A percentile compares a stretch with the other conserved stretches of the same genome.
Evolutionary conservation across 1,140 invertebrate species (phyloP).

Genomic region (Drosophila pectinifera): DNA sequence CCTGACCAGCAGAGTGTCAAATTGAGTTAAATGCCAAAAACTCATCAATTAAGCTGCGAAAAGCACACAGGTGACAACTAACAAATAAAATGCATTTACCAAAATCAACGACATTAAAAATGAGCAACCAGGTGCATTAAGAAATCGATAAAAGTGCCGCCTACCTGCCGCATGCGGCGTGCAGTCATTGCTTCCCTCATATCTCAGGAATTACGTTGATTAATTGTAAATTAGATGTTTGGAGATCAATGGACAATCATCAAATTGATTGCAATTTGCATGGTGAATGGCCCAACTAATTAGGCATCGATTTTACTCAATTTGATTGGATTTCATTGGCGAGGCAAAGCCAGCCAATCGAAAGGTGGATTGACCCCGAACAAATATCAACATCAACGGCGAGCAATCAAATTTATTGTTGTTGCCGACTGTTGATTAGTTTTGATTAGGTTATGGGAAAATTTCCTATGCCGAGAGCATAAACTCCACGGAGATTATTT

Average conservation of each 20-base stretch:
- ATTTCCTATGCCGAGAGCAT: constrained; percentile 13
- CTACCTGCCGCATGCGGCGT: neutral
- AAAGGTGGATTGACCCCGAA: constrained; percentile 42
- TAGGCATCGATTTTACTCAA: constrained; percentile 49
- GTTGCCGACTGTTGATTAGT: constrained; percentile 57
- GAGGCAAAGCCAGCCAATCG: constrained; percentile 1
- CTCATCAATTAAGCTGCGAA: constrained; percentile 69
- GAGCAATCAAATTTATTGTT: constrained; percentile 22
- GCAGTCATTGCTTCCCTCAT: constrained; percentile 6
- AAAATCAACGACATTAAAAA: constrained; percentile 28
- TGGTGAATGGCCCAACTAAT: constrained; percentile 52
- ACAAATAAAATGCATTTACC: constrained; percentile 79
- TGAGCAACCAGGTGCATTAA: constrained; percentile 13
- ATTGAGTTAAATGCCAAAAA: constrained; percentile 16
- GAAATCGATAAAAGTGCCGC: constrained; percentile 56
- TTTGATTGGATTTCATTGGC: constrained; percentile 40
- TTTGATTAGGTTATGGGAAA: constrained; percentile 59
- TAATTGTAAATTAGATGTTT: constrained; percentile 52
- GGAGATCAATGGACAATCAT: constrained; percentile 60
- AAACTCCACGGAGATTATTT: constrained; percentile 13
- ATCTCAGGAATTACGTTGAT: constrained; percentile 35
- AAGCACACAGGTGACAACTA: constrained; percentile 50
- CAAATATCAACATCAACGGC: constrained; percentile 38
- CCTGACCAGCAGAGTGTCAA: constrained; percentile 4
- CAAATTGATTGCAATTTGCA: constrained; percentile 43